Percentiles rank a stretch among this genome's conserved stretches.
Conservation (phyloP, 2,113 vertebrate genomes). For the Cettia cetti region DNA sequence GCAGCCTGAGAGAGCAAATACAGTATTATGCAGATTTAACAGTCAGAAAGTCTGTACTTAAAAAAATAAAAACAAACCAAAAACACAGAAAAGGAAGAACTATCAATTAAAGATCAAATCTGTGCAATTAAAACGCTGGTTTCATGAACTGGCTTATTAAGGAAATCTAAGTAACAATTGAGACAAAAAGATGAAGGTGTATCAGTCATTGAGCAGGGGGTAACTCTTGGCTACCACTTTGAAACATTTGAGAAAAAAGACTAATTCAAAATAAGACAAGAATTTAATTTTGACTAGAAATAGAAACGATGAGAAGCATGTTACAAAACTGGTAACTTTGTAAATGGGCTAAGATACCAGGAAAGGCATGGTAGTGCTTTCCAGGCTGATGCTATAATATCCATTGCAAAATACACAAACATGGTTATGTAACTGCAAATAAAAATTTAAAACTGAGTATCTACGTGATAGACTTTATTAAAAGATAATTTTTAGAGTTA, state of each 20-base stretch:
- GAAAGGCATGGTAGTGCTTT: background rate
- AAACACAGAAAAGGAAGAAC: background rate
- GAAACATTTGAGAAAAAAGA: background rate
- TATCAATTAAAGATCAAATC: background rate
- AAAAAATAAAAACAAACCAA: background rate
- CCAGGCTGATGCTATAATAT: background rate
- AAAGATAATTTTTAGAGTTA: background rate
- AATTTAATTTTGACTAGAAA: background rate
- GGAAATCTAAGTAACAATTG: background rate
- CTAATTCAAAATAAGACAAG: background rate
- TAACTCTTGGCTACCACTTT: background rate
- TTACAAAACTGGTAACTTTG: background rate
- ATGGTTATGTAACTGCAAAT: background rate
- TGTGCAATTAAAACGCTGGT: background rate
- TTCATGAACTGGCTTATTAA: background rate
- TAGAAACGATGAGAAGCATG: background rate
- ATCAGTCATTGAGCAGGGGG: background rate
- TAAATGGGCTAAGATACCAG: background rate
- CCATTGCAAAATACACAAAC: background rate
- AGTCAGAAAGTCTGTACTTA: background rate
- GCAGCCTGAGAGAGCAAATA: background rate
- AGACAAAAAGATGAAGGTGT: background rate
- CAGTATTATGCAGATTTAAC: background rate
- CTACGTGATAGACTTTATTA: background rate
- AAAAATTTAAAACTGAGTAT: background rate